These are phyloP conservation scores for Dione juno DNA, from an alignment of 2,888 invertebrate species.

Conservation along the genomic window DNA sequence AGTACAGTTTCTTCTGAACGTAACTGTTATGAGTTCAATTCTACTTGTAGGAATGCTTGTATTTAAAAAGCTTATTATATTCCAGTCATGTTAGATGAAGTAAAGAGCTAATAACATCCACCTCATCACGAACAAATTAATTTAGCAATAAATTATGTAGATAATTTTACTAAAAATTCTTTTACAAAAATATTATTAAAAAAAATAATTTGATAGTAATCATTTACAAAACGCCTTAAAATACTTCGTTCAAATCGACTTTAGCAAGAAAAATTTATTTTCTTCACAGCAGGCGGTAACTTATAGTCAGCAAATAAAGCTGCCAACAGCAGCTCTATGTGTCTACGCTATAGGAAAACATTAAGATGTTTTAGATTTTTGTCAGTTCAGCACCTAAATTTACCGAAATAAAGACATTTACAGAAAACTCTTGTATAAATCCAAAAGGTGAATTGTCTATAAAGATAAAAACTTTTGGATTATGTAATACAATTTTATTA, in stretches of 20 bases:
- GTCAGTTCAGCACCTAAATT: conserved; percentile 26
- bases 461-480: background rate
- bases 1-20: too few relatives aligned
- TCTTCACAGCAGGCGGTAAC: conserved; percentile 37
- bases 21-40: too few relatives aligned
- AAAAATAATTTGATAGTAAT: background rate
- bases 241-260: conserved; percentile 24
- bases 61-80: too few relatives aligned
- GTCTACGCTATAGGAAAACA: conserved; percentile 33
- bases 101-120: too few relatives aligned
- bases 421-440: conserved; percentile 3
- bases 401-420: conserved; percentile 10
- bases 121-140: too few relatives aligned
- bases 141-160: too few relatives aligned
- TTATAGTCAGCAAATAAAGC: conserved; percentile 42
- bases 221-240: conserved; percentile 18
- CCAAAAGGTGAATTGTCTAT: background rate
- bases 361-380: conserved; percentile 37
- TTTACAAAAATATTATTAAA: too few relatives aligned
- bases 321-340: conserved; percentile 39
- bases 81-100: too few relatives aligned
- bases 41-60: too few relatives aligned
- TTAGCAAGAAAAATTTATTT: conserved; percentile 35
- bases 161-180: too few relatives aligned
- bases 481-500: background rate